These are phyloP conservation scores for Loripinus fragilis DNA, from an alignment of 2,888 invertebrate genomes.

Conservation along the genomic window DNA sequence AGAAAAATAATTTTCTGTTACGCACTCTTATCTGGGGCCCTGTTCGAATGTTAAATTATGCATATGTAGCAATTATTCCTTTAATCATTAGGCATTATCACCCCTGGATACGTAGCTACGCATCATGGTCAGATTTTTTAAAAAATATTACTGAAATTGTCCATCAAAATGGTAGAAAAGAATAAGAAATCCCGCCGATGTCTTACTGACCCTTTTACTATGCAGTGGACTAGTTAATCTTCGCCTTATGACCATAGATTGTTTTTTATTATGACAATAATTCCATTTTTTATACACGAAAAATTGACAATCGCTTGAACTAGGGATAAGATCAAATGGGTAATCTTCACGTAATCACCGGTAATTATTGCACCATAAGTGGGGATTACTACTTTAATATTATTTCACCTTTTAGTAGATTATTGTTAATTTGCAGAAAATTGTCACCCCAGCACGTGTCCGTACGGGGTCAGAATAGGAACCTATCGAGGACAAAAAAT, in stretches of 20 bases:
- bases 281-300: not conserved
- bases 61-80: no score
- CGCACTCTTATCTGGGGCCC: no score
- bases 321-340: slow-evolving; percentile 36
- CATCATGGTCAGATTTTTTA: no score
- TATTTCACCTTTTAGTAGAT: slow-evolving; percentile 14
- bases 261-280: not conserved
- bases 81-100: no score
- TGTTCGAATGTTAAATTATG: no score
- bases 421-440: not conserved
- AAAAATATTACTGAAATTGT: no score
- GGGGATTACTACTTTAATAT: slow-evolving; percentile 41
- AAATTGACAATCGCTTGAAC: not conserved
- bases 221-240: no score
- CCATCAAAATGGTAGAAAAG: no score
- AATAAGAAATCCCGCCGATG: no score
- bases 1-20: no score
- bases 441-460: not conserved
- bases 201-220: no score
- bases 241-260: not conserved
- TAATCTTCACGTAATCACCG: slow-evolving; percentile 40
- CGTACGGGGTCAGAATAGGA: not conserved
- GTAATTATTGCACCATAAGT: slow-evolving; percentile 44
- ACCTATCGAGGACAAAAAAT: not conserved
- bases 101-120: no score